Percentiles rank a stretch among this genome's conserved stretches.
Evolutionary conservation across 2,113 vertebrate species (phyloP).

Genomic region (Perca schrenkii): DNA sequence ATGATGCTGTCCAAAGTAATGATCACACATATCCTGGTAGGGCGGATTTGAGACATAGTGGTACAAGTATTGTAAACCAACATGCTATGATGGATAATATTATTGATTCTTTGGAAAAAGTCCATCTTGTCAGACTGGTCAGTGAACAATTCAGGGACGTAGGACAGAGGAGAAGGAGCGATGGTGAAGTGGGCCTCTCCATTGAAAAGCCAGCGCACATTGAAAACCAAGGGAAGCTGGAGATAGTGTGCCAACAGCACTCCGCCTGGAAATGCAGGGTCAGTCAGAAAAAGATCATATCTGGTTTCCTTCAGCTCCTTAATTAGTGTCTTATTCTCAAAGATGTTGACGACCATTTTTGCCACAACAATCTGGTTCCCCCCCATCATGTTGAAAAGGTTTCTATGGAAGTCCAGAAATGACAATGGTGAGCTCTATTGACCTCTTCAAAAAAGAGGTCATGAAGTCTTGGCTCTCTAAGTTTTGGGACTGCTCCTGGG

Average conservation of each 20-base stretch:
- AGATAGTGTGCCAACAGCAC: constrained; percentile 75
- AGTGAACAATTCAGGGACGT: constrained; percentile 64
- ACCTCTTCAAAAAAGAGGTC: constrained; percentile 55
- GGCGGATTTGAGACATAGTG: constrained; percentile 56
- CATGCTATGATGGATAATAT: constrained; percentile 51
- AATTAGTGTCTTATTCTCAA: constrained; percentile 59
- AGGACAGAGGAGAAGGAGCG: constrained; percentile 76
- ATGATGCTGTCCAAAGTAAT: too few relatives aligned
- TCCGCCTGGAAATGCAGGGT: constrained; percentile 72
- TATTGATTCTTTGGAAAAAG: constrained; percentile 71
- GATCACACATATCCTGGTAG: constrained; percentile 63
- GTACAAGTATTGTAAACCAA: constrained; percentile 48
- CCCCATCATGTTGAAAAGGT: constrained; percentile 31
- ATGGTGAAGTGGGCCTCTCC: constrained; percentile 74
- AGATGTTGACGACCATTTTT: constrained; percentile 50
- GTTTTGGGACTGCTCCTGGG: constrained; percentile 39
- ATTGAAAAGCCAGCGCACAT: constrained; percentile 70
- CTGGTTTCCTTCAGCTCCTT: constrained; percentile 50
- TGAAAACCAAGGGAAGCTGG: constrained; percentile 77
- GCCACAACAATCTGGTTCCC: constrained; percentile 21
- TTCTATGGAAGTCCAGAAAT: constrained; percentile 49
- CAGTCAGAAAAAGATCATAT: constrained; percentile 75
- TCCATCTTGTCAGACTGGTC: constrained; percentile 66
- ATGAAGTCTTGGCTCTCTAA: constrained; percentile 65
- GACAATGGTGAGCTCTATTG: constrained; percentile 52